Evolutionary conservation across 2,113 vertebrate species (phyloP), one percentile per base, ranked within the genome.

Genomic region (Litocranius walleri): DNA sequence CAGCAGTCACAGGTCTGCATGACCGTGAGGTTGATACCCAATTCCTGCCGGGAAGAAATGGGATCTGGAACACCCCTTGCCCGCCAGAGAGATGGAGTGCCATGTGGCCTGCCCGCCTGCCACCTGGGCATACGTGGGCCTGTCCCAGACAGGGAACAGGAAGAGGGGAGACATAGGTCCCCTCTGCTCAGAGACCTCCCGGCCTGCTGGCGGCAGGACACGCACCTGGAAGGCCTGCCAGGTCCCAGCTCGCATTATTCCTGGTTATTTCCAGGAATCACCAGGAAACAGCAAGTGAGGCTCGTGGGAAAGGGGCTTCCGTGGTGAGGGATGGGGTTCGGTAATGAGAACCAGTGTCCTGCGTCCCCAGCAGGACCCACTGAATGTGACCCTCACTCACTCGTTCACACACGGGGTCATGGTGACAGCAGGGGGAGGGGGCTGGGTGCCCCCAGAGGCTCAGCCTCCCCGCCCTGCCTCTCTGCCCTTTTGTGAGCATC

Each of bases 321-420:
- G 36, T 84, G 80, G 40, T 71, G 36, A 13, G 21, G 2, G 23
- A 4, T 2, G 8, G 86, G 27, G 52, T 30, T 59, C 1, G 0
- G 13, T 10, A 14, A 43, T 19, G 23, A 62, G 82, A 61, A 36
- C 29, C 14, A 15, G 52, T 88, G 23, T 43, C 17, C 61, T 71
- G 2, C 17, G 2, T 13, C 52, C 85, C 54, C 82, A 64, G 7
- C 30, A 33, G 54, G 48, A 45, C 77, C 52, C 3, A 19, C 17
- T 21, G 23, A 80, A 94, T 6, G n/a, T 16, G 67, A 57, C 0
- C 54, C n/a, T 2, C 0, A 14, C 61, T 25, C 2, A 21, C 36
- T 11, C 1, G 3, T 27, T 29, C 2, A 27, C 25, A 15, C 64
- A 2, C 0, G 0, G 57, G 50, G 33, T 45, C 64, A 43, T 0